phyloP scores from a whole-genome alignment of 2,888 invertebrate species.

The Drosophila anomalata region DNA sequence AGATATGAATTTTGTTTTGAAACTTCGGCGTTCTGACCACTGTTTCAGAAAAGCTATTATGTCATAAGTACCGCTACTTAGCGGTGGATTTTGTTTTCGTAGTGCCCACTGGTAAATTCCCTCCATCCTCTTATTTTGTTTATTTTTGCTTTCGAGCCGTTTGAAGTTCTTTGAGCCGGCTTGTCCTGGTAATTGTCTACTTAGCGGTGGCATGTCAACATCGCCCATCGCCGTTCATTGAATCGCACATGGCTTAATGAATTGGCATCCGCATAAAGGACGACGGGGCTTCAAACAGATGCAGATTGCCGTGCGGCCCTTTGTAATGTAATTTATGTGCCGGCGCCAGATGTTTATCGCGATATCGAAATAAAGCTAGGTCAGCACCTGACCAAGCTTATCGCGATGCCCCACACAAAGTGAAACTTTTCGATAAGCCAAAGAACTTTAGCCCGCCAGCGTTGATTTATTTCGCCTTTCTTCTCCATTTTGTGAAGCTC shows the following conservation, averaged over 20 bases:
- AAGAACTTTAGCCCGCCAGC: constrained; percentile 41
- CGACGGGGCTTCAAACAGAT: constrained; percentile 42
- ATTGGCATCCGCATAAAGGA: constrained; percentile 57
- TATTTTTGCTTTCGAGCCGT: constrained; percentile 28
- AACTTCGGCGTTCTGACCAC: constrained; percentile 37
- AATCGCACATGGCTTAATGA: constrained; percentile 69
- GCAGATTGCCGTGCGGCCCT: constrained; percentile 21
- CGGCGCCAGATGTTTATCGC: constrained; percentile 60
- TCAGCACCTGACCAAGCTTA: constrained; percentile 57
- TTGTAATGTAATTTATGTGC: constrained; percentile 64
- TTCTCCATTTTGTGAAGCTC: constrained; percentile 56
- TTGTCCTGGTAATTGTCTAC: constrained; percentile 47
- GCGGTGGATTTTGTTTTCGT: constrained; percentile 73
- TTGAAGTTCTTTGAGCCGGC: constrained; percentile 70
- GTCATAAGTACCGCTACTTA: constrained; percentile 74
- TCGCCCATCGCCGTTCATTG: constrained; percentile 57
- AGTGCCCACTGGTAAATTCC: constrained; percentile 4
- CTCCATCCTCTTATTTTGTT: neutral
- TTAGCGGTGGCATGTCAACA: constrained; percentile 48
- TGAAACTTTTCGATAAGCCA: constrained; percentile 59
- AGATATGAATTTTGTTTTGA: neutral
- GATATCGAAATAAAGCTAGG: constrained; percentile 22
- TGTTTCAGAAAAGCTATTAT: constrained; percentile 67
- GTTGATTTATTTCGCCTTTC: constrained; percentile 68
- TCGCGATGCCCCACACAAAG: constrained; percentile 38